A percentile compares a stretch with the other conserved stretches of the same genome.
Conservation (phyloP, 2,888 invertebrate genomes). For the Leptogaster cylindrica region DNA sequence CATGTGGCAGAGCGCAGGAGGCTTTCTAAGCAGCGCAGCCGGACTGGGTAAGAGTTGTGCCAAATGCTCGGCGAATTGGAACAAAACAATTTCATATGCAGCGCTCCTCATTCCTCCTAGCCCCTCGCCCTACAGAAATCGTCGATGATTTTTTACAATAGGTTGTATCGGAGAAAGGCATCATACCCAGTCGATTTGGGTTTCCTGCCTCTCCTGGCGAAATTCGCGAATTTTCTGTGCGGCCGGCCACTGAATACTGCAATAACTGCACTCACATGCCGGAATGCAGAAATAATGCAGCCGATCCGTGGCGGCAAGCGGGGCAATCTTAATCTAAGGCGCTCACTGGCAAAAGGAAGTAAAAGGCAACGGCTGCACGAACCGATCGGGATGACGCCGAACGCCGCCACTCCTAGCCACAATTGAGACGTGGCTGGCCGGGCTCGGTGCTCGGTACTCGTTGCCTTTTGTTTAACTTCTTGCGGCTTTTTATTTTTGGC, state of each 20-base stretch:
- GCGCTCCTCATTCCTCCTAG: too few relatives aligned
- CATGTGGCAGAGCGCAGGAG: constrained; percentile 20
- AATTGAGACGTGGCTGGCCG: constrained; percentile 38
- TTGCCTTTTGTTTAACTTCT: constrained; percentile 33
- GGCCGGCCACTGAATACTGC: constrained; percentile 29
- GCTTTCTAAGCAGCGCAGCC: not conserved
- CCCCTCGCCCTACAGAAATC: not conserved
- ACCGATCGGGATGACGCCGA: constrained; percentile 22
- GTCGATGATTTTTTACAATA: too few relatives aligned
- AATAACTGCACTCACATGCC: constrained; percentile 32
- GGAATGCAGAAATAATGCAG: not conserved
- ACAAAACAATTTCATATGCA: constrained; percentile 35
- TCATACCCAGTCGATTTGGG: constrained; percentile 13
- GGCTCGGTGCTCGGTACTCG: constrained; percentile 1
- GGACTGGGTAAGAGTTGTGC: constrained; percentile 5
- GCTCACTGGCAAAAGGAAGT: constrained; percentile 6
- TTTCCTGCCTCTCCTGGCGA: constrained; percentile 5
- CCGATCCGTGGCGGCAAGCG: not conserved
- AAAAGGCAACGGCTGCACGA: constrained; percentile 11
- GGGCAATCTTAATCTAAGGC: constrained; percentile 2
- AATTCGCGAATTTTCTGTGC: constrained; percentile 11
- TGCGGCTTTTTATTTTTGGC: constrained; percentile 16
- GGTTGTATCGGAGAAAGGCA: constrained; percentile 29
- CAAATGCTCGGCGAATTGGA: constrained; percentile 38
- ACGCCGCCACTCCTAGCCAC: constrained; percentile 27